Percentiles rank a stretch among this genome's conserved stretches.
Evolutionary conservation across 2,888 invertebrate genomes (phyloP).

Genomic region (Nephrotoma appendiculata): DNA sequence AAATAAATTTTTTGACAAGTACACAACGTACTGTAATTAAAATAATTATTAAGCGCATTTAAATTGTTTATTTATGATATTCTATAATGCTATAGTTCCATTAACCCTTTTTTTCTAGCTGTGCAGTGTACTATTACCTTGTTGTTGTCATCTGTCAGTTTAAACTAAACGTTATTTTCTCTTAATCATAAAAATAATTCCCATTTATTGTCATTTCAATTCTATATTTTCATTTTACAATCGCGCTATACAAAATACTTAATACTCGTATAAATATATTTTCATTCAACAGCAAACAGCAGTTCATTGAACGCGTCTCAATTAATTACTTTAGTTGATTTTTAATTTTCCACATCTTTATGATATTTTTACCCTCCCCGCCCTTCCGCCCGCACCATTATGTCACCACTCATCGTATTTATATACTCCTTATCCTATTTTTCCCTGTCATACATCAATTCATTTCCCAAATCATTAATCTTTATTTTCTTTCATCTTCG

Average conservation of each 20-base stretch:
- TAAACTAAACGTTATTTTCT: background rate
- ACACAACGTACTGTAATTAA: background rate
- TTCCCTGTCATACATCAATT: background rate
- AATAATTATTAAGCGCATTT: background rate
- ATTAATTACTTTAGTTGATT: background rate
- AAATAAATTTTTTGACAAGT: background rate
- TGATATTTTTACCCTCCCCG: background rate
- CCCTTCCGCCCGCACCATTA: no score
- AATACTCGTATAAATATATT: background rate
- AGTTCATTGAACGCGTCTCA: background rate
- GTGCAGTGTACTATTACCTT: background rate
- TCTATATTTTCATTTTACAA: background rate
- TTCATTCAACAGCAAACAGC: background rate
- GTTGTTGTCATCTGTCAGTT: background rate
- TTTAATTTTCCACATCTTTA: background rate
- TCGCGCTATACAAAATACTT: background rate
- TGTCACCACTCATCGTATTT: no score
- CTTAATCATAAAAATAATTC: background rate
- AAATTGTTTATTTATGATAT: background rate
- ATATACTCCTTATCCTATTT: background rate
- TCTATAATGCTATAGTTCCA: background rate
- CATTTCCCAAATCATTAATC: background rate
- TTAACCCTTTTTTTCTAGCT: background rate
- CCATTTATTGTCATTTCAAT: background rate
- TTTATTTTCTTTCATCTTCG: background rate